Base-by-base conservation (phyloP, 2,797 vertebrate species). In the Margarornis squamiger region DNA sequence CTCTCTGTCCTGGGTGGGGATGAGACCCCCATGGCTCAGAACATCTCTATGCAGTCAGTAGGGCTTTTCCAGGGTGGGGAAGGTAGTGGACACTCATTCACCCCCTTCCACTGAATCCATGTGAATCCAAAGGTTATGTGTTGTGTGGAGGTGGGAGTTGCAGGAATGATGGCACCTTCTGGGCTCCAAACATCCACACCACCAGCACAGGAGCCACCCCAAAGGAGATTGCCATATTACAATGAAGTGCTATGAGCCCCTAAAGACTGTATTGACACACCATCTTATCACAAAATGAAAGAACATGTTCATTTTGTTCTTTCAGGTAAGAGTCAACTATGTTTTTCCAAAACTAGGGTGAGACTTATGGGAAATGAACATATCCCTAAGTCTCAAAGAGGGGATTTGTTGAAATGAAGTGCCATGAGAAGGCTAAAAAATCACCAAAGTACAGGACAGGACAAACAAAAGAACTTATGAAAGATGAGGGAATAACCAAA, bases 11-110 rank as follows among this genome's bases (percentile, higher is more conserved):
- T 24, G 18, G 3, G 3, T 7, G 29, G 34, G n/a, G 32, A 58
- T 0, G 0, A 43, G 77, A 16, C 4, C 3, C 12, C 5, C 5
- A 2, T 36, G 45, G 27, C 49, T 62, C 63, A 45, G 52, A 32
- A 48, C n/a, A 45, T 51, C 17, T 3, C 67, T 73, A 39, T 68
- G 75, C 51, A 22, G 14, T 16, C 81, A 79, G 38, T 3, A 3
- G 48, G n/a, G 65, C 6, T 29, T 14, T 65, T 67, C 63, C 88
- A 78, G 51, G 34, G 23, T 43, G 22, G 45, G 32, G n/a, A 46
- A 51, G 9, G 36, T 8, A 52, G 39, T 3, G 0, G 34, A 38
- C 32, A 11, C 26, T n/a, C 38, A 59, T 26, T 30, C 41, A 14
- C 3, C 6, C 12, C 14, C n/a, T 48, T 68, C 66, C 62, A 46